Evolutionary conservation across 2,113 vertebrate genomes (phyloP).

Genomic region (Anhinga rufa): DNA sequence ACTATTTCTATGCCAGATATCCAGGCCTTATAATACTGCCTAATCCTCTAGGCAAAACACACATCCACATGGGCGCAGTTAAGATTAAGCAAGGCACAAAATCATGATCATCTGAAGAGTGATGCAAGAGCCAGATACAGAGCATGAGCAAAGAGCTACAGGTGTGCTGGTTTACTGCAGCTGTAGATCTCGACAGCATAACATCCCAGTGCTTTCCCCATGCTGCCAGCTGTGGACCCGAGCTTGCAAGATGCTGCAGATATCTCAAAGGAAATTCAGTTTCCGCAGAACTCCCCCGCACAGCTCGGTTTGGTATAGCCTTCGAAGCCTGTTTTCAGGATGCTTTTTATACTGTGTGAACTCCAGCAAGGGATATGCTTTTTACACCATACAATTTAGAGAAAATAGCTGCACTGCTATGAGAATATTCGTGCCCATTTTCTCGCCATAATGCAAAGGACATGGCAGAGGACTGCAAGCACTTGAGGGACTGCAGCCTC

Average conservation of each 20-base stretch:
- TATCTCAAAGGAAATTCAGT: neutral
- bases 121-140: neutral
- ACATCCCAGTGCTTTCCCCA: accelerated
- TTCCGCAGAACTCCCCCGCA: neutral
- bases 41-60: neutral
- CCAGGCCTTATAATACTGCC: neutral
- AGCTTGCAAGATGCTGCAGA: neutral
- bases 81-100: neutral
- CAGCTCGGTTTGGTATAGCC: neutral
- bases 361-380: neutral
- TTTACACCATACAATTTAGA: neutral
- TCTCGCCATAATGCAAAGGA: neutral
- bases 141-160: neutral
- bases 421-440: neutral
- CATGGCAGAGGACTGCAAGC: neutral
- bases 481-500: neutral
- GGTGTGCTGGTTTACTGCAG: accelerated
- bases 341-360: neutral
- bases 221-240: neutral
- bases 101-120: accelerated
- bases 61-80: accelerated
- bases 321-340: neutral
- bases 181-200: neutral
- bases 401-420: neutral
- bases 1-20: neutral